Evolutionary conservation across 2,888 invertebrate species (phyloP), one percentile per base, ranked within the genome.

Genomic region (Cancer borealis): DNA sequence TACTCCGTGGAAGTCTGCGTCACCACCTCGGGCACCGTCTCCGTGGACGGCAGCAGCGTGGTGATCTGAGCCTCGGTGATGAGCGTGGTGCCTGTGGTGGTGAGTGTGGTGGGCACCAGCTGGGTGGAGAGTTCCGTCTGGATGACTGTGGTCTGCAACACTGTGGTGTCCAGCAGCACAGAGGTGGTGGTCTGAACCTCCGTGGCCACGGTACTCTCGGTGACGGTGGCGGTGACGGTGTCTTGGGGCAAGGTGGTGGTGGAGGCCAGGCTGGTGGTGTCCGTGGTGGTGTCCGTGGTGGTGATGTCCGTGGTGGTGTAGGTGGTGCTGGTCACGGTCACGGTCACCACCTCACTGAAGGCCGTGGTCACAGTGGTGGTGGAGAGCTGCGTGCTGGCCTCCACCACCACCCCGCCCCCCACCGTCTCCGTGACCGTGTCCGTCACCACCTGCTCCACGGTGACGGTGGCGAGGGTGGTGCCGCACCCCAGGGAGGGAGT

Each of bases 191-290:
- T 92, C 12, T 91, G 92, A 12, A 95, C 46, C 5, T 60, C 93
- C 0, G 95, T 95, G 73, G 91, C 84, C 45, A 95, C 79, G 21
- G 30, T 30, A 8, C 94, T 95, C 91, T 94, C 92, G 30, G 94
- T 95, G 88, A 45, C 92, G n/a, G 95, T 95, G 47, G 92, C 66
- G 92, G 92, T 95, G 46, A 94, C 87, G n/a, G 95, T 95, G 84
- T 91, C 92, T 26, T 92, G 92, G 12, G 95, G 93, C 14, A 95
- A 94, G 14, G 90, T 92, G 26, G 92, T 90, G 84, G 92, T 91
- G 39, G 91, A 88, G 17, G 95, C 93, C 4, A 89, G 60, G n/a
- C 93, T 94, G 49, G 91, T 91, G 26, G 95, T 95, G 21, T 79
- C 88, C 45, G 94, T 93, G 26, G 92, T 92, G 30, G 95, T 95